A percentile compares a stretch with the other conserved stretches of the same genome.
Conservation (phyloP, 2,797 vertebrate genomes). For the Oreochromis mossambicus region DNA sequence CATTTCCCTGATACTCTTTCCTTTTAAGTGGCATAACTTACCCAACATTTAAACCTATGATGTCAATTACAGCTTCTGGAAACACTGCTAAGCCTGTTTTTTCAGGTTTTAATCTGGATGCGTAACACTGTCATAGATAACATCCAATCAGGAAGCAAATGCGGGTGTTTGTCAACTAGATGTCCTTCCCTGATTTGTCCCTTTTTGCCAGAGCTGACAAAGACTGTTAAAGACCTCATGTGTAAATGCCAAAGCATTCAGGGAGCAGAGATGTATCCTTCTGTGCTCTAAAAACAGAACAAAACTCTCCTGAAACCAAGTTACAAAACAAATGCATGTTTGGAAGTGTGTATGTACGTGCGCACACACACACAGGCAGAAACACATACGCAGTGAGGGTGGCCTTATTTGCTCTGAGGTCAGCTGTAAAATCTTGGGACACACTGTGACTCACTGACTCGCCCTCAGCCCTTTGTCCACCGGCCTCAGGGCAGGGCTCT, state of each 20-base stretch:
- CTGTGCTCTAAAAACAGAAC: neutral
- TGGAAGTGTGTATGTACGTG: neutral
- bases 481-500: conserved; percentile 3
- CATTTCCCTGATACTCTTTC: neutral
- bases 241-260: neutral
- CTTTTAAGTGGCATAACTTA: neutral
- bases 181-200: neutral
- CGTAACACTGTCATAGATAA: neutral
- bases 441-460: conserved; percentile 46
- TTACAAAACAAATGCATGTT: neutral
- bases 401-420: neutral
- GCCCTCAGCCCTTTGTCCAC: conserved; percentile 28
- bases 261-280: neutral
- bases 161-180: neutral
- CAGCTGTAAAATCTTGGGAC: neutral
- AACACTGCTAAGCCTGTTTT: neutral
- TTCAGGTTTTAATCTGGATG: neutral
- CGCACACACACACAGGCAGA: neutral
- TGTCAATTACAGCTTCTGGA: neutral
- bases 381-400: neutral
- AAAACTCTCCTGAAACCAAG: neutral
- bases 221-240: neutral
- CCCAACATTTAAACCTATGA: neutral
- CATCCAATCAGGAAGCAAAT: neutral
- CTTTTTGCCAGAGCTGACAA: neutral